Evolutionary conservation across 1,140 invertebrate genomes (phyloP).

Genomic region (Brachionus rotundiformis): DNA sequence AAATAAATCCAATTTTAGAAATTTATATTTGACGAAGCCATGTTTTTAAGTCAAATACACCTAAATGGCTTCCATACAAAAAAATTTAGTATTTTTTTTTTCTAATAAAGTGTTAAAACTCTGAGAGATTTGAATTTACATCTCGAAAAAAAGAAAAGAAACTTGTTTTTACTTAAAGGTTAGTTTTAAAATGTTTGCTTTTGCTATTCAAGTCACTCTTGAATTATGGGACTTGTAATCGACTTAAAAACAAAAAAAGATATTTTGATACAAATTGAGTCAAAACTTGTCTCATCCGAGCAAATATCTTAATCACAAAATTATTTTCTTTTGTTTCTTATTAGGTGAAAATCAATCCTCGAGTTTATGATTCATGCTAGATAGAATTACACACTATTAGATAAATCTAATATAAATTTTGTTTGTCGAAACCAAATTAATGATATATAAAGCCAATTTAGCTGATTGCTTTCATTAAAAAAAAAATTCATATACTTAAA

Average conservation of each 20-base stretch:
- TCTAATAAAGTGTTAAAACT: not conserved
- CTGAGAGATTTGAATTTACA: not conserved
- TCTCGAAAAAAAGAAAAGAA: not conserved
- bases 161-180: not conserved
- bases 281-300: not conserved
- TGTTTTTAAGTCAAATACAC: not conserved
- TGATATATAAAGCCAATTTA: not conserved
- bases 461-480: not conserved
- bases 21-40: not conserved
- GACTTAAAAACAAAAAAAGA: too few relatives aligned
- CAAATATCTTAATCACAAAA: not conserved
- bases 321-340: not conserved
- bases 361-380: not conserved
- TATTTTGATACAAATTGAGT: not conserved
- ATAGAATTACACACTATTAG: conserved; percentile 11
- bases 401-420: not conserved
- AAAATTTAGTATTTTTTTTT: not conserved
- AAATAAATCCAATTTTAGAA: too few relatives aligned
- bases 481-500: not conserved
- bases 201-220: not conserved
- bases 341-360: not conserved
- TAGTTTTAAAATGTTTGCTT: not conserved
- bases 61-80: not conserved
- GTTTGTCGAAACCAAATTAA: conserved; percentile 1
- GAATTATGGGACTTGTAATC: not conserved